Conservation (phyloP, 1,140 invertebrate species). For the Chionoecetes opilio region DNA sequence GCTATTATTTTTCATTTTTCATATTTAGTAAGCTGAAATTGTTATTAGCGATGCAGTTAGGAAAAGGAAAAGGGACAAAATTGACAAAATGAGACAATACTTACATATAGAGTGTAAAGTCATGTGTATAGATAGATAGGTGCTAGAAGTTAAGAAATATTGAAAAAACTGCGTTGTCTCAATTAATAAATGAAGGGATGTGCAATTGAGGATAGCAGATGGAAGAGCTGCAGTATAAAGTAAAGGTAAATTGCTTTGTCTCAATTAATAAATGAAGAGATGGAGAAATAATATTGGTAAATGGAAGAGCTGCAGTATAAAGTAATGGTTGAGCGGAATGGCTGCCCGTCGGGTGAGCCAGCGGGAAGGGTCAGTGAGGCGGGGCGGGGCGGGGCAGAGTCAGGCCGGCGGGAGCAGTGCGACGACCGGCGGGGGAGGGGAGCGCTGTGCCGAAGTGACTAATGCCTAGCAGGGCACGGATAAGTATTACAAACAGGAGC, state of each 20-base stretch:
- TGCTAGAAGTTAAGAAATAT: no score
- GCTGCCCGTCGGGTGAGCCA: not conserved
- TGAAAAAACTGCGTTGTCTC: no score
- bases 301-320: not conserved
- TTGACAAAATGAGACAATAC: no score
- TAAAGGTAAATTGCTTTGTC: not conserved
- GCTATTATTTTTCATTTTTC: no score
- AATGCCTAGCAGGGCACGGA: constrained; percentile 31
- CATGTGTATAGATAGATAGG: no score
- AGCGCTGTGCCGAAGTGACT: constrained; percentile 24
- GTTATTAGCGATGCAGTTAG: no score
- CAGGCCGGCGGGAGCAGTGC: not conserved
- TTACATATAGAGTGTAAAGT: no score
- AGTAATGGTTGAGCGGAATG: not conserved
- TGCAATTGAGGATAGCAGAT: no score
- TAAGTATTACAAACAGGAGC: constrained; percentile 47
- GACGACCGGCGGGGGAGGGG: not conserved
- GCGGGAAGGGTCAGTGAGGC: not conserved
- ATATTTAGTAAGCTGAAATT: no score
- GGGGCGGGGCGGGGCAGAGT: not conserved
- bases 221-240: not conserved
- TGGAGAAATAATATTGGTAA: not conserved
- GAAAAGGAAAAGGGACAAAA: no score
- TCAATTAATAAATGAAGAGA: not conserved
- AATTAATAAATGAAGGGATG: no score